A percentile compares a stretch with the other conserved stretches of the same genome.
Conservation (phyloP, 2,888 invertebrate genomes). For the Allacma fusca region DNA sequence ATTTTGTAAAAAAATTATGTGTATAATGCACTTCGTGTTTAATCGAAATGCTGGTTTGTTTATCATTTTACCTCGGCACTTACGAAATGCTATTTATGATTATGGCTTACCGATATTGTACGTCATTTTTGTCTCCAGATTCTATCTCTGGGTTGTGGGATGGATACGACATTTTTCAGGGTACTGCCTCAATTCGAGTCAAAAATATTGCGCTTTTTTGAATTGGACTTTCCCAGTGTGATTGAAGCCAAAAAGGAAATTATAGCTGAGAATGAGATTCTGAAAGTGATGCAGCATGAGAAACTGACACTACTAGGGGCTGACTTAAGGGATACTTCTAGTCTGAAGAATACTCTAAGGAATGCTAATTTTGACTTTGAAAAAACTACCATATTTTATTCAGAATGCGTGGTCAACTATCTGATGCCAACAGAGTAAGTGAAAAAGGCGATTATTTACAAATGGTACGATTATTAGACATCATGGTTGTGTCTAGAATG, state of each 20-base stretch:
- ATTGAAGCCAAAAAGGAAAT: slow-evolving; percentile 51
- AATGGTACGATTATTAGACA: not conserved
- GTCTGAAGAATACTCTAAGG: slow-evolving; percentile 47
- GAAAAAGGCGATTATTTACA: not conserved
- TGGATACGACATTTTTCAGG: slow-evolving; percentile 59
- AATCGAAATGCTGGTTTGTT: too few relatives aligned
- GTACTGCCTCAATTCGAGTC: slow-evolving; percentile 51
- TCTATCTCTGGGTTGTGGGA: slow-evolving; percentile 58
- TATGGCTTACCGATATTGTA: too few relatives aligned
- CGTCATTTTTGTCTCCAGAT: slow-evolving; percentile 44
- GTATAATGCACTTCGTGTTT: too few relatives aligned
- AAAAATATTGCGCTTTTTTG: slow-evolving; percentile 51
- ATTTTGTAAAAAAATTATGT: too few relatives aligned
- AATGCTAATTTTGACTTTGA: slow-evolving; percentile 52
- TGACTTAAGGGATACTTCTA: slow-evolving; percentile 51
- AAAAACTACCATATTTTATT: slow-evolving; percentile 57
- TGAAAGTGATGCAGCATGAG: slow-evolving; percentile 48
- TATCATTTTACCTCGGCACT: too few relatives aligned
- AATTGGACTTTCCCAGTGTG: slow-evolving; percentile 57
- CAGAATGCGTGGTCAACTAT: slow-evolving; percentile 61
- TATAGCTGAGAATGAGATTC: slow-evolving; percentile 49
- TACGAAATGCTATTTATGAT: too few relatives aligned
- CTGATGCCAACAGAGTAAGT: slow-evolving; percentile 56
- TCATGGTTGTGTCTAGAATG: too few relatives aligned
- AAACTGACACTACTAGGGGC: slow-evolving; percentile 50